Percentiles rank a stretch among this genome's conserved stretches.
These are phyloP conservation scores for Brachionus angularis DNA, from an alignment of 1,140 invertebrate genomes.

Conservation along the genomic window DNA sequence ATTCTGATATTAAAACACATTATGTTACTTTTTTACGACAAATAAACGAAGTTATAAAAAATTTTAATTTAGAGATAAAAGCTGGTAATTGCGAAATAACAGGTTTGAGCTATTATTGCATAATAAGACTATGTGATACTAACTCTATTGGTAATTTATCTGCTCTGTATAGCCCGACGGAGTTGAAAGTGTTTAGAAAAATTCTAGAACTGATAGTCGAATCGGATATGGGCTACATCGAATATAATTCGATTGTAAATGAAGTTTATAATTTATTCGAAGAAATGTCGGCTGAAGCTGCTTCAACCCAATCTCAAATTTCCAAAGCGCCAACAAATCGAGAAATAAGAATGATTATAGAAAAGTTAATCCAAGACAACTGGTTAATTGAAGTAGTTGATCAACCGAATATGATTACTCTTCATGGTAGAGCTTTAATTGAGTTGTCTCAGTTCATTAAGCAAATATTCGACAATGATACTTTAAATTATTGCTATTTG, in stretches of 20 bases:
- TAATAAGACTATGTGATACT: constrained; percentile 19
- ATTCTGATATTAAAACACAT: neutral
- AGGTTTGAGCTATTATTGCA: constrained; percentile 27
- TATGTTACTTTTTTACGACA: constrained; percentile 41
- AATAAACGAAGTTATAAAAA: constrained; percentile 25
- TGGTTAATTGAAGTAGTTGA: constrained; percentile 33
- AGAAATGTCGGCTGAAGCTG: neutral
- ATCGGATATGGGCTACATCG: constrained; percentile 11
- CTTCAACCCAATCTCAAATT: constrained; percentile 10
- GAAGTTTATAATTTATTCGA: neutral
- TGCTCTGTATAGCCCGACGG: neutral
- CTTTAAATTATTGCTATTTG: constrained; percentile 23
- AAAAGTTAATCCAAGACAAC: constrained; percentile 25
- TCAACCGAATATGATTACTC: constrained; percentile 7
- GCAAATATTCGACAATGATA: constrained; percentile 14
- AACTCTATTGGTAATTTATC: neutral
- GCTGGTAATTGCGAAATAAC: constrained; percentile 37
- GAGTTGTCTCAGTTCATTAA: constrained; percentile 31
- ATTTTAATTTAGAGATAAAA: constrained; percentile 40
- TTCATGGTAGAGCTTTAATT: constrained; percentile 11
- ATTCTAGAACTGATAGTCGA: constrained; percentile 30
- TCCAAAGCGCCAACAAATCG: neutral
- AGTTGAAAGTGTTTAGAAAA: constrained; percentile 32
- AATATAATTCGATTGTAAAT: neutral
- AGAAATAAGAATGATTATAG: constrained; percentile 2